phyloP scores from a whole-genome alignment of 2,797 vertebrate genomes.

The Threskiornis aethiopicus region DNA sequence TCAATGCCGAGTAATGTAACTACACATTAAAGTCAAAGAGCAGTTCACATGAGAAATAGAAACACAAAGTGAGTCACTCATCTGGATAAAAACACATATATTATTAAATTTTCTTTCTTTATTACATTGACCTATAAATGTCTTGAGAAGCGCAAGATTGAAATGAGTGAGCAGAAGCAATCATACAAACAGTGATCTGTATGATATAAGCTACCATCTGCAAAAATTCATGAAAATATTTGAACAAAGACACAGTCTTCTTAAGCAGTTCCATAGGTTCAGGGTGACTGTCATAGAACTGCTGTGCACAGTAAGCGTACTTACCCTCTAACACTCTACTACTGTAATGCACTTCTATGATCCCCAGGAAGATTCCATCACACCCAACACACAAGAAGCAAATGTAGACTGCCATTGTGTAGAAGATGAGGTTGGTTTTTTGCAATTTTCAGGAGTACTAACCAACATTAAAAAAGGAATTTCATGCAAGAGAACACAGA shows the following conservation, averaged over 20 bases:
- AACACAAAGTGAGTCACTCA: slow-evolving; percentile 62
- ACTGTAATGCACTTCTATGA: not conserved
- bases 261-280: not conserved
- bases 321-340: not conserved
- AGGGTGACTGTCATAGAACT: not conserved
- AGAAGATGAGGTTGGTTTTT: not conserved
- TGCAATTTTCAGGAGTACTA: not conserved
- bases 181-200: slow-evolving; percentile 19
- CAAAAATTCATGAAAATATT: slow-evolving; percentile 55
- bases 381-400: not conserved
- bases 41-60: slow-evolving; percentile 59
- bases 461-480: not conserved
- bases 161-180: slow-evolving; percentile 55
- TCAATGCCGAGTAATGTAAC: slow-evolving; percentile 50
- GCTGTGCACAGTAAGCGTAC: not conserved
- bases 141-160: slow-evolving; percentile 17
- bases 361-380: not conserved
- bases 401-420: not conserved
- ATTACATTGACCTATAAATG: slow-evolving; percentile 58
- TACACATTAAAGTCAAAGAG: slow-evolving; percentile 60
- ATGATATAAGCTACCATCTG: not conserved
- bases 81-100: slow-evolving; percentile 64
- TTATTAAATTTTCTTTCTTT: slow-evolving; percentile 70
- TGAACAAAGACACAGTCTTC: slow-evolving; percentile 34
- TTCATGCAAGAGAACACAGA: not conserved